Evolutionary conservation across 2,797 vertebrate species (phyloP).

Genomic region (Myiotriccus ornatus): DNA sequence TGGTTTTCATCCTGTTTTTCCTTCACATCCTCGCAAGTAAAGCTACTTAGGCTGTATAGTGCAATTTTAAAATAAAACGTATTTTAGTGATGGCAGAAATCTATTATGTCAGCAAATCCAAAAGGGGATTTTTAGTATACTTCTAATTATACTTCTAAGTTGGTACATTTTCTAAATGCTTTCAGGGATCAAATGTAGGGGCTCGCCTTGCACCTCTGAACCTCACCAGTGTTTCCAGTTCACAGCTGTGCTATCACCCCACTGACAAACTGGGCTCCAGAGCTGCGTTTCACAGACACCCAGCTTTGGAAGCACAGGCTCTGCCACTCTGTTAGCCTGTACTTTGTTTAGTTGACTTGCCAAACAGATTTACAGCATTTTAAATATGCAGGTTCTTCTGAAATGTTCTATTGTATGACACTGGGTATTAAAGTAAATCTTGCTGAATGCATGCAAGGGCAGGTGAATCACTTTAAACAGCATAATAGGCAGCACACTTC

Average conservation of each 20-base stretch:
- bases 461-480: constrained; percentile 66
- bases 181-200: not conserved
- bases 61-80: not conserved
- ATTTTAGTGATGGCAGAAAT: not conserved
- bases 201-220: not conserved
- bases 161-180: not conserved
- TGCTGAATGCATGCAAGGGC: constrained; percentile 69
- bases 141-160: not conserved
- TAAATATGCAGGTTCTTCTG: constrained; percentile 30
- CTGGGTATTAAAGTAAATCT: constrained; percentile 57
- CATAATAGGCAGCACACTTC: constrained; percentile 73
- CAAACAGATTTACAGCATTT: constrained; percentile 16
- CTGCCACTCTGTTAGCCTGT: not conserved
- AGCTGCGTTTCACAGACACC: not conserved
- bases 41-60: not conserved
- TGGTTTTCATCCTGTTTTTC: not conserved
- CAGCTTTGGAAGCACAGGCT: not conserved
- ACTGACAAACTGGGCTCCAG: not conserved
- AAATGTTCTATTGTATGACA: constrained; percentile 16
- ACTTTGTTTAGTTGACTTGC: not conserved
- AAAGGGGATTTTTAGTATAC: not conserved
- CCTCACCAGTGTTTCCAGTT: not conserved
- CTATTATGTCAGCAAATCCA: not conserved
- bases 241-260: not conserved
- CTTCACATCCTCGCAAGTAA: not conserved